Conservation (phyloP, 1,140 invertebrate genomes). For the Colletes latitarsis region DNA sequence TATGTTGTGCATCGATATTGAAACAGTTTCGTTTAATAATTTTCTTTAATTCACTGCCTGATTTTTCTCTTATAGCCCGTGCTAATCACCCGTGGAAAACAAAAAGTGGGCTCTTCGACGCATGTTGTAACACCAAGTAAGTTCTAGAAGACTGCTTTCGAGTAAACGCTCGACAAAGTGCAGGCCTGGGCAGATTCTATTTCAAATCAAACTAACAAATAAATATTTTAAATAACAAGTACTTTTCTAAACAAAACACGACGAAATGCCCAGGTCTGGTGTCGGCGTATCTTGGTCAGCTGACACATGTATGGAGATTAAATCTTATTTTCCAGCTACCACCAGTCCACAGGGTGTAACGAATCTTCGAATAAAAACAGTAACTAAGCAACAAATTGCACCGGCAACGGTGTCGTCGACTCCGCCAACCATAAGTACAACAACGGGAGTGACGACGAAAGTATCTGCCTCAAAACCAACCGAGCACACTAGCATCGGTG, state of each 20-base stretch:
- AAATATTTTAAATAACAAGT: too few species aligned
- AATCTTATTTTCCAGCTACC: conserved; percentile 54
- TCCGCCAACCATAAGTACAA: not conserved
- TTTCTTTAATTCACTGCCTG: not conserved
- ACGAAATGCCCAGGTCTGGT: too few species aligned
- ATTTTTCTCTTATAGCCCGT: conserved; percentile 28
- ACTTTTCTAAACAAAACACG: too few species aligned
- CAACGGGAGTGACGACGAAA: not conserved
- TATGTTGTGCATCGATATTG: conserved; percentile 47
- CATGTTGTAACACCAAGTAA: conserved; percentile 69
- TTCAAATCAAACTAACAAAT: too few species aligned
- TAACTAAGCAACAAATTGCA: conserved; percentile 53
- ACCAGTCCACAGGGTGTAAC: conserved; percentile 65
- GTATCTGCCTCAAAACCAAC: conserved; percentile 79
- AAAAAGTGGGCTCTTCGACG: conserved; percentile 50
- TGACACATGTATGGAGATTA: not conserved
- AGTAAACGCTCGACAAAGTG: not conserved
- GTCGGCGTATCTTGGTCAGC: not conserved
- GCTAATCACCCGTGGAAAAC: conserved; percentile 40
- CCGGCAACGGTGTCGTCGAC: conserved; percentile 43
- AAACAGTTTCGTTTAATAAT: conserved; percentile 1
- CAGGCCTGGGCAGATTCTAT: not conserved
- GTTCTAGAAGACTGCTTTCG: not conserved
- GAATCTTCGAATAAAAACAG: conserved; percentile 74
- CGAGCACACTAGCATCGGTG: conserved; percentile 86